A percentile compares a stretch with the other conserved stretches of the same genome.
Conservation (phyloP, 2,113 vertebrate species). For the Ptilorrhoa leucosticta region DNA sequence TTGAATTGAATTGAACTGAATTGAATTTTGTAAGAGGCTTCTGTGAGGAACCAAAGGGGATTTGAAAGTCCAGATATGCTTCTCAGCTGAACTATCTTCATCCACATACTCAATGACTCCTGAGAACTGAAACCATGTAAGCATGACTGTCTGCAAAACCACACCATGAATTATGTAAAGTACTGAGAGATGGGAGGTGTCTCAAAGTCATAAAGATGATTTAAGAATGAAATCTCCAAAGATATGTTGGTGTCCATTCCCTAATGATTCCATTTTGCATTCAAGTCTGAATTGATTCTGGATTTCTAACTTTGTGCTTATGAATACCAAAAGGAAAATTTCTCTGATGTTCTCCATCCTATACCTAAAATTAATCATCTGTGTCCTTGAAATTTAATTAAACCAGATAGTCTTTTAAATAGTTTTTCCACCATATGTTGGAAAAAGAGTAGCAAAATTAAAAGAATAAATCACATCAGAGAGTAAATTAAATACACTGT, state of each 20-base stretch:
- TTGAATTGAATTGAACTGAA: not conserved
- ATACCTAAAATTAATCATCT: conserved; percentile 13
- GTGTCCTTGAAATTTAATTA: conserved; percentile 56
- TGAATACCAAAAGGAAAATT: conserved; percentile 16
- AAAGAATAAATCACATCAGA: conserved; percentile 52
- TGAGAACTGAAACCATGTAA: not conserved
- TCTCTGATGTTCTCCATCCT: conserved; percentile 18
- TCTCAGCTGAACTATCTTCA: not conserved
- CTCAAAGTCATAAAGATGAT: not conserved
- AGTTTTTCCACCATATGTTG: conserved; percentile 19
- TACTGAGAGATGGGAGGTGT: not conserved
- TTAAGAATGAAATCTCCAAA: not conserved
- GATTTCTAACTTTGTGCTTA: not conserved
- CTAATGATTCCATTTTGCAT: not conserved
- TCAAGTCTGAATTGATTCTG: not conserved
- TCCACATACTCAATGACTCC: not conserved
- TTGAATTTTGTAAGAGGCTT: not conserved
- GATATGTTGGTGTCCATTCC: not conserved
- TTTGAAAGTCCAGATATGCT: not conserved
- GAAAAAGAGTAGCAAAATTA: conserved; percentile 49
- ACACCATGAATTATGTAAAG: not conserved
- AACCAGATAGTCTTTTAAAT: conserved; percentile 47
- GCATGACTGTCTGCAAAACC: not conserved
- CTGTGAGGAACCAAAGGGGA: not conserved
- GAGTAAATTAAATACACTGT: conserved; percentile 5